These are phyloP conservation scores for Microtus oregoni DNA, from an alignment of 2,113 vertebrate species.

Conservation along the genomic window DNA sequence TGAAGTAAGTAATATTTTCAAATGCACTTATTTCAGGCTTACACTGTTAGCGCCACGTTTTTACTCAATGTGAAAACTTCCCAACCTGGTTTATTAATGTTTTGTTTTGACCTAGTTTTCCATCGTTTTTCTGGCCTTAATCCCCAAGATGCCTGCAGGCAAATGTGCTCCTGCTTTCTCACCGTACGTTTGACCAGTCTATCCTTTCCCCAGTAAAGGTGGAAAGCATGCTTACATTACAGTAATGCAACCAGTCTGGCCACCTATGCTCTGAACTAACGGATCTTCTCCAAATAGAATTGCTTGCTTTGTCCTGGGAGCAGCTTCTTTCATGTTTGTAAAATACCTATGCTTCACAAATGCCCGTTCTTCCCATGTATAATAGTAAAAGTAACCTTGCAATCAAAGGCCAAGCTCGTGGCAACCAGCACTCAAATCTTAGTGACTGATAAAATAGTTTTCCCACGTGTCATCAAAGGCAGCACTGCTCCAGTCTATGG, in stretches of 20 bases:
- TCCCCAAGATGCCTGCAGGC: not conserved
- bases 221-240: not conserved
- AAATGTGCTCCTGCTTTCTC: not conserved
- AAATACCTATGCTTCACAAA: not conserved
- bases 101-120: conserved; percentile 33
- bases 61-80: conserved; percentile 14
- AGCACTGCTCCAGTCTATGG: not conserved
- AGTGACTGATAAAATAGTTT: not conserved
- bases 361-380: not conserved
- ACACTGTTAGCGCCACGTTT: not conserved
- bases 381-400: not conserved
- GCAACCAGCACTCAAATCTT: not conserved
- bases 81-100: not conserved
- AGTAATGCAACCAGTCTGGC: not conserved
- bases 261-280: not conserved
- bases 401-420: not conserved
- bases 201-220: not conserved
- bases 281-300: not conserved
- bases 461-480: not conserved
- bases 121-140: not conserved
- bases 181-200: not conserved
- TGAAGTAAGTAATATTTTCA: not conserved
- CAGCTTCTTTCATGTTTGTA: not conserved
- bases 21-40: conserved; percentile 9
- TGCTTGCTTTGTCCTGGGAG: not conserved